A percentile compares a stretch with the other conserved stretches of the same genome.
phyloP scores from a whole-genome alignment of 2,888 invertebrate genomes.

The Hypsopygia costalis region DNA sequence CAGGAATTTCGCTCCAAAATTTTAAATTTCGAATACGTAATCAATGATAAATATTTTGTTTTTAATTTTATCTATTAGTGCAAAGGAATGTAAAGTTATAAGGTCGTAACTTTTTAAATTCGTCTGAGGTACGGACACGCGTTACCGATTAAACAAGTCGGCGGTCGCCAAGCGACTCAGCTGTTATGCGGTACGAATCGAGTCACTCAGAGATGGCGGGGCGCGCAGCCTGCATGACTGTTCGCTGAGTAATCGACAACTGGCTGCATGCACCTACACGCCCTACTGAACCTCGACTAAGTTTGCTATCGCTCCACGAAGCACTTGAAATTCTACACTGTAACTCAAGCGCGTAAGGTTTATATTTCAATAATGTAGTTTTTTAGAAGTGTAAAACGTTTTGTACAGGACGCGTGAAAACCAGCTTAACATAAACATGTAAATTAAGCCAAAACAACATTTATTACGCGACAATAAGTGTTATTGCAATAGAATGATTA shows the following conservation, averaged over 20 bases:
- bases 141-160: conserved; percentile 63
- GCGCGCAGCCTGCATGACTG: conserved; percentile 60
- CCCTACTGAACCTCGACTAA: conserved; percentile 36
- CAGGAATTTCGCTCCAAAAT: conserved; percentile 24
- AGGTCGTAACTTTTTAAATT: conserved; percentile 18
- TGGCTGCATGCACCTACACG: conserved; percentile 53
- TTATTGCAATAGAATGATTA: conserved; percentile 5
- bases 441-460: conserved; percentile 9
- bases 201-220: conserved; percentile 47
- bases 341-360: conserved; percentile 2
- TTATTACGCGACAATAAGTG: conserved; percentile 11
- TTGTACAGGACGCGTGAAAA: background rate
- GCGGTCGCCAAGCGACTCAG: conserved; percentile 64
- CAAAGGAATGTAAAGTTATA: conserved; percentile 12
- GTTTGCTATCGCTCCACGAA: no score
- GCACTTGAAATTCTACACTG: conserved; percentile 13
- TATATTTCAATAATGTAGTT: background rate
- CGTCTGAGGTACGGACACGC: conserved; percentile 9
- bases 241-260: conserved; percentile 63
- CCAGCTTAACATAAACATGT: background rate
- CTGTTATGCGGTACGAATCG: conserved; percentile 38
- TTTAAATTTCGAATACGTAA: conserved; percentile 25
- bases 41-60: conserved; percentile 18
- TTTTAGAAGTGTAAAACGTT: background rate
- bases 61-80: conserved; percentile 16